phyloP scores from a whole-genome alignment of 1,140 invertebrate genomes.

The Temnothorax longispinosus region DNA sequence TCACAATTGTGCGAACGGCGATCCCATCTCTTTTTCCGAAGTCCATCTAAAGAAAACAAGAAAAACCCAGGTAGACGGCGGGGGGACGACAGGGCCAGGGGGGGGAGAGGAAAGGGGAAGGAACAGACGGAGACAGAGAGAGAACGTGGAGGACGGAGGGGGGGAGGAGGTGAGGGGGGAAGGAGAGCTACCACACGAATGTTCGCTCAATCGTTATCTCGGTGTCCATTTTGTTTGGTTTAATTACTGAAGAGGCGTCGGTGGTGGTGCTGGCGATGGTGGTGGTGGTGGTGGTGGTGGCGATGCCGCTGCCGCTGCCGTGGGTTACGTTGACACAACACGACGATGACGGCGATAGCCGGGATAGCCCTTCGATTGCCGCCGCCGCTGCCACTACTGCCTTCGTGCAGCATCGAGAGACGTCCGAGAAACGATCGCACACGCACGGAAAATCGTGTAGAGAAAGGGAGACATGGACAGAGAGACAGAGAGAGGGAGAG shows the following conservation, averaged over 20 bases:
- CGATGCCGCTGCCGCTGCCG: conserved; percentile 75
- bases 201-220: conserved; percentile 84
- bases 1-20: conserved; percentile 76
- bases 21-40: conserved; percentile 71
- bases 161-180: too few relatives aligned
- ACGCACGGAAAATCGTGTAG: not conserved
- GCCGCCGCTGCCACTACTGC: not conserved
- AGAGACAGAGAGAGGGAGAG: not conserved
- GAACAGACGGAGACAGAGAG: not conserved
- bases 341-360: conserved; percentile 68
- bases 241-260: conserved; percentile 84
- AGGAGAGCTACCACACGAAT: conserved; percentile 71
- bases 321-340: conserved; percentile 85
- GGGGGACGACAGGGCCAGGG: too few relatives aligned
- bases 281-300: not conserved
- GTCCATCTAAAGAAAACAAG: conserved; percentile 75
- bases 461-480: not conserved
- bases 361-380: conserved; percentile 61
- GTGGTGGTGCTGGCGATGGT: conserved; percentile 56
- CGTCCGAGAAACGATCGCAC: conserved; percentile 5
- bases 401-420: not conserved
- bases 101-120: not conserved
- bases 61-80: not conserved
- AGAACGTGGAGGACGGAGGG: not conserved
- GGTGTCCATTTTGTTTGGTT: conserved; percentile 86